A percentile compares a stretch with the other conserved stretches of the same genome.
Conservation (phyloP, 2,888 invertebrate genomes). For the Thumatha senex region DNA sequence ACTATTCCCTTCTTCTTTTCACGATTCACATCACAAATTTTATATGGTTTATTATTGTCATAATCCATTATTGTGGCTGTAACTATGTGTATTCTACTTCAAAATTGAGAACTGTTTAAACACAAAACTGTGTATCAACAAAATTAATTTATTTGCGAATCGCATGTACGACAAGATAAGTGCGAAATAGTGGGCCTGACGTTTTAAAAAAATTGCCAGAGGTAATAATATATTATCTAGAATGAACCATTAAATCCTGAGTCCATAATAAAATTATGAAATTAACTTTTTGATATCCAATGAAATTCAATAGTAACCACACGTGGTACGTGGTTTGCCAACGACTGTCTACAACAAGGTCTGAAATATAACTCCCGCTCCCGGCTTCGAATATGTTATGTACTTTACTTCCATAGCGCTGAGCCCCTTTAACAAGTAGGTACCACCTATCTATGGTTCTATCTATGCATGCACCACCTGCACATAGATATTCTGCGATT, state of each 20-base stretch:
- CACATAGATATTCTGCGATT: too few species aligned
- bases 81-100: neutral
- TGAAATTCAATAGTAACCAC: neutral
- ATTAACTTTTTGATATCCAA: neutral
- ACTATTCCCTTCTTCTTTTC: constrained; percentile 93
- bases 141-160: neutral
- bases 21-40: constrained; percentile 91
- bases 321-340: constrained; percentile 8
- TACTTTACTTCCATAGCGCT: too few species aligned
- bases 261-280: too few species aligned
- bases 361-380: constrained; percentile 55
- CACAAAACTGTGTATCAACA: constrained; percentile 1
- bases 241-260: too few species aligned
- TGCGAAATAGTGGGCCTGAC: neutral
- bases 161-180: neutral
- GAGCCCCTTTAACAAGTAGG: too few species aligned
- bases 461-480: too few species aligned
- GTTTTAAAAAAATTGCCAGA: constrained; percentile 1
- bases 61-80: constrained; percentile 76
- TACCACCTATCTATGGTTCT: too few species aligned
- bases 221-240: neutral
- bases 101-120: constrained; percentile 6
- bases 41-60: constrained; percentile 87
- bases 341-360: constrained; percentile 53
- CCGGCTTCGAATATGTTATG: constrained; percentile 14